Conservation (phyloP, 2,113 vertebrate genomes). For the Symphodus melops region DNA sequence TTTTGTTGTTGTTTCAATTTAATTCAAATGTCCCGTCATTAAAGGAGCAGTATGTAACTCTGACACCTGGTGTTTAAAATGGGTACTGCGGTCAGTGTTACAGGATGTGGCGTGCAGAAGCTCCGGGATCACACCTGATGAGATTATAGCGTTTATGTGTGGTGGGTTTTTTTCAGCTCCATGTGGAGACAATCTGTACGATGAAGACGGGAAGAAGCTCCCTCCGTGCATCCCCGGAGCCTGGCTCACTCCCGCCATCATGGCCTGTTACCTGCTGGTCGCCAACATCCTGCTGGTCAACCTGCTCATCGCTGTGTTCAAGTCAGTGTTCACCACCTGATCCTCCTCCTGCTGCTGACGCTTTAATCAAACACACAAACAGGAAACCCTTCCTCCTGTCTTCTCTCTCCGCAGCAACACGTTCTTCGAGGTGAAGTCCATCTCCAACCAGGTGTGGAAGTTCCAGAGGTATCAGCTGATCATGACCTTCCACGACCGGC, state of each 20-base stretch:
- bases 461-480: constrained; percentile 98
- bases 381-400: background rate
- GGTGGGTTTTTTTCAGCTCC: constrained; percentile 86
- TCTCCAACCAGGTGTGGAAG: constrained; percentile 99
- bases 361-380: no score
- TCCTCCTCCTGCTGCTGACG: no score
- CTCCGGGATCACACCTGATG: no score
- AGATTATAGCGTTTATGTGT: background rate
- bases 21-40: no score
- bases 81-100: no score
- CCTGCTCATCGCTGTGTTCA: constrained; percentile 97
- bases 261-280: constrained; percentile 97
- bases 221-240: constrained; percentile 97
- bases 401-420: constrained; percentile 87
- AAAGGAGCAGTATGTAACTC: no score
- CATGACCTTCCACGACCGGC: constrained; percentile 97
- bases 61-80: no score
- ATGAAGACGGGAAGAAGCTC: constrained; percentile 96
- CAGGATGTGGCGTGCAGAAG: no score
- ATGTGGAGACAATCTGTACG: constrained; percentile 95
- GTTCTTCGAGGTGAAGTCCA: constrained; percentile 98
- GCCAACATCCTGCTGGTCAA: constrained; percentile 98
- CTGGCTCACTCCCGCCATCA: constrained; percentile 96
- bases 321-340: constrained; percentile 82
- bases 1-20: no score